Evolutionary conservation across 2,797 vertebrate genomes (phyloP).

Genomic region (Sebastes miniatus): DNA sequence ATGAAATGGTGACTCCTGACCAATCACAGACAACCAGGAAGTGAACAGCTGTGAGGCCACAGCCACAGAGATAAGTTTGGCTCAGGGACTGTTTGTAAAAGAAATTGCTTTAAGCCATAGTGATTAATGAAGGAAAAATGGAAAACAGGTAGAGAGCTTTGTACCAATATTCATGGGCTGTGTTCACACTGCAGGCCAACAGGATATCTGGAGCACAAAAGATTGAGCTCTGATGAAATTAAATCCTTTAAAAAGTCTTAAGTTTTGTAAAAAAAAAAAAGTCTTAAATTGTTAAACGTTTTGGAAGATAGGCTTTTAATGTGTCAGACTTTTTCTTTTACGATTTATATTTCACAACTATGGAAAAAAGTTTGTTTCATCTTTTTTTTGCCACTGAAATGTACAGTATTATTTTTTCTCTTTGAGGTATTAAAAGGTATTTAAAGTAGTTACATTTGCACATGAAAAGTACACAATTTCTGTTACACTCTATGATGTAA

Average conservation of each 20-base stretch:
- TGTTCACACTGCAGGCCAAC: conserved; percentile 1
- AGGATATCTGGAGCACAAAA: background rate
- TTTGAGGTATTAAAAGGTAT: background rate
- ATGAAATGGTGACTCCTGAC: conserved; percentile 55
- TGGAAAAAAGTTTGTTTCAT: background rate
- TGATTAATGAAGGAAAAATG: background rate
- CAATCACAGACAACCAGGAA: background rate
- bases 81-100: conserved; percentile 18
- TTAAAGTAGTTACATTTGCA: background rate
- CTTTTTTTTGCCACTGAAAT: background rate
- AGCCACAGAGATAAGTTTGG: background rate
- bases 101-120: background rate
- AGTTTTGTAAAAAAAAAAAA: background rate
- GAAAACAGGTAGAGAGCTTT: background rate
- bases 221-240: background rate
- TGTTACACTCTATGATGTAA: background rate
- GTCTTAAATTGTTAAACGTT: background rate
- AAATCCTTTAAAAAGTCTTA: background rate
- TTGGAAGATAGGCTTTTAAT: background rate
- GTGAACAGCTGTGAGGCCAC: background rate
- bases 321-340: background rate
- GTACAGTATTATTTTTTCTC: background rate
- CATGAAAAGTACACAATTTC: background rate
- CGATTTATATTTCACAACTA: background rate
- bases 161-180: background rate